phyloP scores from a whole-genome alignment of 2,797 vertebrate genomes.

The Rhinogobio ventralis region DNA sequence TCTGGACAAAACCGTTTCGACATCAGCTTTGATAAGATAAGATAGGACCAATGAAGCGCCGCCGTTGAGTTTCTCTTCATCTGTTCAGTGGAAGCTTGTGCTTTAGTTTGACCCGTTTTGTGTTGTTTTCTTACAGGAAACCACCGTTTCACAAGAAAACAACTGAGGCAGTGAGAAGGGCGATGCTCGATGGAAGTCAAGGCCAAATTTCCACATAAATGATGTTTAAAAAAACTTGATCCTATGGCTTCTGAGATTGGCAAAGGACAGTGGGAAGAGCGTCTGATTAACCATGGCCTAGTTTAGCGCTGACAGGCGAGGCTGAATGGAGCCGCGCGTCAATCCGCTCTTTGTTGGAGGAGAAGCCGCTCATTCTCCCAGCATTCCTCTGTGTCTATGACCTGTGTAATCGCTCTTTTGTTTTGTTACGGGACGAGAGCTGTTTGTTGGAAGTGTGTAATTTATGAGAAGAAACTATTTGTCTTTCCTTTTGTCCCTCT shows the following conservation, averaged over 20 bases:
- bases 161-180: slow-evolving; percentile 69
- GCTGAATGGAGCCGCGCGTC: slow-evolving; percentile 80
- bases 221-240: slow-evolving; percentile 63
- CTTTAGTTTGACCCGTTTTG: neutral
- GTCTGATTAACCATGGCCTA: slow-evolving; percentile 68
- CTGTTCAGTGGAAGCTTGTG: neutral
- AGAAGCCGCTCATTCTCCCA: slow-evolving; percentile 75
- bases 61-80: neutral
- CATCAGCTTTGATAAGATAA: slow-evolving; percentile 78
- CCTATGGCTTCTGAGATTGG: slow-evolving; percentile 67
- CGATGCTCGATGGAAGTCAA: neutral
- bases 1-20: slow-evolving; percentile 71
- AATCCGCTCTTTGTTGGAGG: slow-evolving; percentile 80
- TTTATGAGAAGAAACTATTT: slow-evolving; percentile 53
- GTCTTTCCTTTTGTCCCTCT: slow-evolving; percentile 49
- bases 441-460: slow-evolving; percentile 56
- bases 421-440: slow-evolving; percentile 68
- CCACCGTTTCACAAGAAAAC: slow-evolving; percentile 78
- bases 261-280: slow-evolving; percentile 69
- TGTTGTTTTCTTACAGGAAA: slow-evolving; percentile 66
- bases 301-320: slow-evolving; percentile 75
- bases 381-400: slow-evolving; percentile 78
- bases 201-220: slow-evolving; percentile 58
- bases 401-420: slow-evolving; percentile 74
- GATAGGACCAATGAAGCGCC: slow-evolving; percentile 49